phyloP scores from a whole-genome alignment of 2,888 invertebrate species.

The Mechanitis mazaeus region DNA sequence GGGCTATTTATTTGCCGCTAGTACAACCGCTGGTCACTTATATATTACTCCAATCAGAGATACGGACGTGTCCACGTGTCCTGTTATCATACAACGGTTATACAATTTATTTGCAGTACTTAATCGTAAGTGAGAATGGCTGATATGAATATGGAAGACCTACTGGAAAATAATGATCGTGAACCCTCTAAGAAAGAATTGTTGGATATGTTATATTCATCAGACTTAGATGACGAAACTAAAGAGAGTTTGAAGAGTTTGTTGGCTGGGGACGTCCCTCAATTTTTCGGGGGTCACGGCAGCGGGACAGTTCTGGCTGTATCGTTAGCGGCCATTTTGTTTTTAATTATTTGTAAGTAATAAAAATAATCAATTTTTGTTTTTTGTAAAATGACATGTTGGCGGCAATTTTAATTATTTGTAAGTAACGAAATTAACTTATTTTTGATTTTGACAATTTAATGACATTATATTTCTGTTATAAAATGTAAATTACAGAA shows the following conservation, averaged over 20 bases:
- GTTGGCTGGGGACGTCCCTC: conserved; percentile 63
- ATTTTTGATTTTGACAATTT: too few relatives aligned
- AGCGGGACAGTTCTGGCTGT: conserved; percentile 47
- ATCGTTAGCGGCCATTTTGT: conserved; percentile 52
- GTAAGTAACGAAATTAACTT: too few relatives aligned
- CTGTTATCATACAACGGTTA: conserved; percentile 17
- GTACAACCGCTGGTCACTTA: conserved; percentile 21
- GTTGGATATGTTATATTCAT: conserved; percentile 74
- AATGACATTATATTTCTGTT: too few relatives aligned
- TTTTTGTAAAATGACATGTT: background rate
- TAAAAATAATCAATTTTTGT: background rate
- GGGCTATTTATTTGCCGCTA: background rate
- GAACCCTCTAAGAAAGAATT: conserved; percentile 75
- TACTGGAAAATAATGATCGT: conserved; percentile 40
- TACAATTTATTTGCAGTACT: conserved; percentile 4
- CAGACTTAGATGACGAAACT: conserved; percentile 79
- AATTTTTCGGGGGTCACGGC: conserved; percentile 49
- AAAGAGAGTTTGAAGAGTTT: conserved; percentile 75
- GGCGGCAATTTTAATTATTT: background rate
- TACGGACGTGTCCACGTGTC: conserved; percentile 47
- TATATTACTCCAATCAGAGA: conserved; percentile 28
- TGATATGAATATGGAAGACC: conserved; percentile 35
- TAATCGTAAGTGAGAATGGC: conserved; percentile 24
- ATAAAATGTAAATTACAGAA: too few relatives aligned
- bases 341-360: conserved; percentile 49